Evolutionary conservation across 2,888 invertebrate species (phyloP).

Genomic region (Selenia dentaria): DNA sequence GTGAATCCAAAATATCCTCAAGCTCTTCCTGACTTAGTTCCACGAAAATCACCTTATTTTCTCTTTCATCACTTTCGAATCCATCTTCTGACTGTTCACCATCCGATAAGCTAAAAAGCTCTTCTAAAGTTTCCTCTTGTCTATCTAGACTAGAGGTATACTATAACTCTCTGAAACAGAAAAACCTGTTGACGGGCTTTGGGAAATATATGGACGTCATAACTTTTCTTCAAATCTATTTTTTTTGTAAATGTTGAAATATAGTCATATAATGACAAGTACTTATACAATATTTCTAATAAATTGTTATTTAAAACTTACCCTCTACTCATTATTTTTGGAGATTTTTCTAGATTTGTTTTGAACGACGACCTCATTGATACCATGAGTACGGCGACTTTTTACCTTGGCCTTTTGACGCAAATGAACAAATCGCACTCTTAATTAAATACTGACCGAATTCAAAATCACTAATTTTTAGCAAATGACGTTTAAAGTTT

Average conservation of each 20-base stretch:
- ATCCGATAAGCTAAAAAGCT: conserved; percentile 17
- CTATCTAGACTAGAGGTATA: conserved; percentile 7
- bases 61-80: conserved; percentile 22
- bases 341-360: conserved; percentile 21
- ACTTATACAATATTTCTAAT: conserved; percentile 24
- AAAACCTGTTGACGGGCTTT: conserved; percentile 22
- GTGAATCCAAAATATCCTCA: conserved; percentile 23
- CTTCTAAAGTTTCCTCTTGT: conserved; percentile 20
- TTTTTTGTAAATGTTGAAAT: conserved; percentile 15
- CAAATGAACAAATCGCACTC: no score
- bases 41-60: conserved; percentile 25
- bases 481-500: no score
- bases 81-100: conserved; percentile 24
- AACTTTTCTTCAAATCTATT: conserved; percentile 21
- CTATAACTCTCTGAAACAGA: conserved; percentile 22
- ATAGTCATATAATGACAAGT: conserved; percentile 18
- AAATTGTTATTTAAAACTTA: conserved; percentile 25
- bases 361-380: no score
- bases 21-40: conserved; percentile 18
- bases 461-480: no score
- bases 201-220: conserved; percentile 26
- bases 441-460: no score
- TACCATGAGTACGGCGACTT: no score
- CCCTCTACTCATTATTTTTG: conserved; percentile 23
- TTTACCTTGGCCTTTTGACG: no score